These are phyloP conservation scores for Peromyscus melanophrys DNA, from an alignment of 2,797 vertebrate species.

Conservation along the genomic window DNA sequence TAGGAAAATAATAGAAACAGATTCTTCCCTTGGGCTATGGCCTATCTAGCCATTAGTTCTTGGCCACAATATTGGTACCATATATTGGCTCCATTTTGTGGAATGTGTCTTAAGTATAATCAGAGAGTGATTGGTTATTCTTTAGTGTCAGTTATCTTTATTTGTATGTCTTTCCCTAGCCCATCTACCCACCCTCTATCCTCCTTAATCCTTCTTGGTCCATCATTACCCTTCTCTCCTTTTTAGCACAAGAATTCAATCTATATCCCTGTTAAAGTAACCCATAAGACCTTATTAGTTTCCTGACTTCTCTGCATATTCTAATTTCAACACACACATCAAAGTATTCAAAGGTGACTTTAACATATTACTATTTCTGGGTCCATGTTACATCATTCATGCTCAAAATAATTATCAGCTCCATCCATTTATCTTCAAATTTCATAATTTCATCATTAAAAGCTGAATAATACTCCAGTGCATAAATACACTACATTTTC, in stretches of 20 bases:
- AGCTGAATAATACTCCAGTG: too few relatives aligned
- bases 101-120: not conserved
- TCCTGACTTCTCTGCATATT: too few relatives aligned
- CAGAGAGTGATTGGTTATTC: not conserved
- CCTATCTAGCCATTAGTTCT: not conserved
- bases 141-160: not conserved
- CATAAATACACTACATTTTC: too few relatives aligned
- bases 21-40: not conserved
- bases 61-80: not conserved
- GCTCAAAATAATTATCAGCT: too few relatives aligned
- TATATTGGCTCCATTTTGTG: not conserved
- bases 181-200: not conserved
- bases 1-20: not conserved
- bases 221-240: not conserved
- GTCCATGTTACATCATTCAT: too few relatives aligned
- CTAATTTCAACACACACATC: too few relatives aligned
- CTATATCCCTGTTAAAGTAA: not conserved
- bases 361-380: too few relatives aligned
- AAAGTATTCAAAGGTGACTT: too few relatives aligned
- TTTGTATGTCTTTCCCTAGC: fast-evolving
- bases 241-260: not conserved
- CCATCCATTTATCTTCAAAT: too few relatives aligned
- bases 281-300: not conserved
- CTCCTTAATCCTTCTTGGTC: not conserved
- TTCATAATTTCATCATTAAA: too few relatives aligned